Base-by-base conservation (phyloP, 2,888 invertebrate genomes). In the Salticus scenicus region DNA sequence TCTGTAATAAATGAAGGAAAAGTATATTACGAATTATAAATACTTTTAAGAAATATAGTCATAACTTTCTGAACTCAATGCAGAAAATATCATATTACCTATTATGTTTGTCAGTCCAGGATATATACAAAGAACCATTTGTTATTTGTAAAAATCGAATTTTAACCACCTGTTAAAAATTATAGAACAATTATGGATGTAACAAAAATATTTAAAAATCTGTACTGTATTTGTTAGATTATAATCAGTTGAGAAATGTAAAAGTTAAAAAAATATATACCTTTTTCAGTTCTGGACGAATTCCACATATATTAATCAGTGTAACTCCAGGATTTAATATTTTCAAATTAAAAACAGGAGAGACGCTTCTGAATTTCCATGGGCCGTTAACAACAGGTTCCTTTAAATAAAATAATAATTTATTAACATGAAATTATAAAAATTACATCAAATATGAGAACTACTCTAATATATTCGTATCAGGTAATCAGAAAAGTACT, bases 241-340 rank as follows among this genome's bases (percentile, higher is more conserved):
- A 7, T 5, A 71, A 24, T 28, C 30, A 17, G n/a, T 17, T 33
- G 1, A 41, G 24, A 24, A 28, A 69, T 37, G 66, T 42, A 30
- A 69, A 51, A 17, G 28, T 12, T 63, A 63, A 30, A 64, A 24
- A 24, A 28, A 37, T 27, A 28, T 10, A 30, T 12, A 78, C 74
- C 51, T 66, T 7, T 8, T 75, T 42, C 12, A 73, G 51, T 20
- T 17, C 31, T 75, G n/a, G 30, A 24, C 24, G 30, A 41, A 14
- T 67, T 28, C 31, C 37, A 41, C 87, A 87, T n/a, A 87, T 85
- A 33, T 76, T 73, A 14, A 87, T 66, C 51, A 87, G 30, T 28
- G 72, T 79, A 8, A 87, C 67, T 66, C 80, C 76, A 14, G 87
- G 84, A 42, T 67, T 76, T n/a, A 30, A 37, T 14, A 87, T 37